phyloP scores from a whole-genome alignment of 2,888 invertebrate genomes.

The Cyaniris semiargus region DNA sequence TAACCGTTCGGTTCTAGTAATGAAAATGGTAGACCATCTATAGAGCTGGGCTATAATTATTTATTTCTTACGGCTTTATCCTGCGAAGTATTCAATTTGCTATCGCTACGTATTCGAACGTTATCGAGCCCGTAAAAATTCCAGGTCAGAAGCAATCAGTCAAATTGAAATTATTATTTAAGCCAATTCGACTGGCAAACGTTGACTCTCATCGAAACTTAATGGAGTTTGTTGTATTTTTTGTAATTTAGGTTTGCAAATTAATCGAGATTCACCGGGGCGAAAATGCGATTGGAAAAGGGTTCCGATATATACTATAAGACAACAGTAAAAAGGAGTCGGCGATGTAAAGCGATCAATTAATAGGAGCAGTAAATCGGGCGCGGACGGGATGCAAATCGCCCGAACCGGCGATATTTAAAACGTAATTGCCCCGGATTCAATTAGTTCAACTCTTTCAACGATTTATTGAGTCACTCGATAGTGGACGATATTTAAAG shows the following conservation, averaged over 20 bases:
- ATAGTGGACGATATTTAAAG: neutral
- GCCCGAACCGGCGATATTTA: neutral
- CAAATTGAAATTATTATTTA: slow-evolving; percentile 2
- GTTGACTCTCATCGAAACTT: neutral
- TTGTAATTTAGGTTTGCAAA: neutral
- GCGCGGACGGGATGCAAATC: neutral
- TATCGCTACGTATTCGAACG: neutral
- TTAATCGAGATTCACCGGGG: neutral
- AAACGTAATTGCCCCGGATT: neutral
- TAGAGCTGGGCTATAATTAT: too few relatives aligned
- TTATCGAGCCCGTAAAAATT: neutral
- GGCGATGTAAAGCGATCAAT: neutral
- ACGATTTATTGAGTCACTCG: neutral
- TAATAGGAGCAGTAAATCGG: neutral
- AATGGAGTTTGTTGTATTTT: neutral
- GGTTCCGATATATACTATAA: neutral
- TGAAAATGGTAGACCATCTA: too few relatives aligned
- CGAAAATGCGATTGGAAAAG: neutral
- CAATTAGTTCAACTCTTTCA: slow-evolving; percentile 16
- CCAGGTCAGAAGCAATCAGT: neutral
- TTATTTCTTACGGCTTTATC: too few relatives aligned
- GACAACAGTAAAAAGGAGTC: neutral
- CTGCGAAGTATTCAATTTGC: neutral
- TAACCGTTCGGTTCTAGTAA: too few relatives aligned
- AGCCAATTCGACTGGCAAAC: neutral